Evolutionary conservation across 2,797 vertebrate species (phyloP).

Genomic region (Apogon hyalosoma): DNA sequence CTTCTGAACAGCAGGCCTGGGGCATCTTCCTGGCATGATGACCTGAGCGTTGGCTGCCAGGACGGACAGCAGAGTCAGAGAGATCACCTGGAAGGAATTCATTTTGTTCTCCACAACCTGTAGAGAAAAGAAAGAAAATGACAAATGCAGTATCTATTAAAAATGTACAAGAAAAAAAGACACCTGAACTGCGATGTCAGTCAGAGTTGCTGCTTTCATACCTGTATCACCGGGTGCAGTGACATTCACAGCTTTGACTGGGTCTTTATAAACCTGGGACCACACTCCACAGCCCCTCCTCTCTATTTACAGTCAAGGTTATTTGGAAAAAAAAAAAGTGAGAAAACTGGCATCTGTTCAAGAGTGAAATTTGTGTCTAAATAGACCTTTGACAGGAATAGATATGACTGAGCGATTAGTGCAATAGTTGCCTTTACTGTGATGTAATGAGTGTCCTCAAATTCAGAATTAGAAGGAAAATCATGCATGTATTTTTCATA

Average conservation of each 20-base stretch:
- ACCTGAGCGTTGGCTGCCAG: conserved; percentile 78
- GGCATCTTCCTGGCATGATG: conserved; percentile 83
- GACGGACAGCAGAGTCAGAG: conserved; percentile 73
- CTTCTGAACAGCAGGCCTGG: conserved; percentile 82
- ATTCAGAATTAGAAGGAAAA: too few species aligned
- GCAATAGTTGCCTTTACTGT: not conserved
- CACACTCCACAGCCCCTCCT: not conserved
- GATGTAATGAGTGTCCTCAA: too few species aligned
- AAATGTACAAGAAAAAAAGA: not conserved
- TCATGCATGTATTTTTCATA: too few species aligned
- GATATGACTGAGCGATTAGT: conserved; percentile 7
- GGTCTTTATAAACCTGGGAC: conserved; percentile 39
- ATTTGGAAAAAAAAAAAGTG: conserved; percentile 26
- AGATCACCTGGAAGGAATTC: conserved; percentile 71
- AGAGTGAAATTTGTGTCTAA: conserved; percentile 26
- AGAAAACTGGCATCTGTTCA: conserved; percentile 55
- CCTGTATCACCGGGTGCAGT: conserved; percentile 45
- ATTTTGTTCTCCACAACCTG: conserved; percentile 60
- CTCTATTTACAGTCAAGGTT: not conserved
- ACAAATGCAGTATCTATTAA: not conserved
- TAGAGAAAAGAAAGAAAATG: not conserved
- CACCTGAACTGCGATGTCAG: not conserved
- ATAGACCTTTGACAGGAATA: conserved; percentile 8
- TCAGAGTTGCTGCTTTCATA: not conserved
- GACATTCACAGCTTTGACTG: not conserved